Evolutionary conservation across 2,888 invertebrate species (phyloP), one percentile per base, ranked within the genome.

Genomic region (Agrochola litura): DNA sequence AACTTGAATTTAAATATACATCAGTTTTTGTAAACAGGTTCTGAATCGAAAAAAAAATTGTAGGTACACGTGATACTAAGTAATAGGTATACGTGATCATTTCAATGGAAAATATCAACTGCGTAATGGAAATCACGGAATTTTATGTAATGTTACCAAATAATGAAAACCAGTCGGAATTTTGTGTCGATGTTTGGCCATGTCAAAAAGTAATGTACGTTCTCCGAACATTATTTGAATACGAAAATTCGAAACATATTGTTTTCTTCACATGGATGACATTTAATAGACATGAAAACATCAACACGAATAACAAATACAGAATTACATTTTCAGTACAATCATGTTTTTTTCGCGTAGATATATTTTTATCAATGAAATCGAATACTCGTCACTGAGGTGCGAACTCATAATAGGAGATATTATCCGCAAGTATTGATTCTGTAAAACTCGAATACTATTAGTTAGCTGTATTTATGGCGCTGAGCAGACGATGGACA

Each of bases 61-160:
- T 25, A 56, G 52, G 37, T 63, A 63, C 25, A 54, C 60, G 12
- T 52, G 46, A 30, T 49, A 61, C 25, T n/a, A 14, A 37, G n/a
- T 19, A 63, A 61, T 41, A 16, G 25, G 22, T 16, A 58, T 37
- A 73, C 82, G 82, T 70, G 63, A 67, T 81, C 52, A 73, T 73
- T 68, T 49, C 66, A 54, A 73, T 81, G 72, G 69, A 85, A 84
- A 82, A 76, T 85, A 69, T 72, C 54, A 61, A 58, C 19, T 14
- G 9, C 37, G 63, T 82, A 77, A 74, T 78, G 61, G 41, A 82
- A 84, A 74, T 78, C 65, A 65, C 5, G n/a, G 16, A 52, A 78
- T 58, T 8, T 71, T 49, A 25, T 66, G 66, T 70, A 19, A 69
- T 65, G 60, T 67, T 77, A 69, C 54, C 30, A 41, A 74, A 72